Evolutionary conservation across 2,797 vertebrate genomes (phyloP), one percentile per base, ranked within the genome.

Genomic region (Falco concolor): DNA sequence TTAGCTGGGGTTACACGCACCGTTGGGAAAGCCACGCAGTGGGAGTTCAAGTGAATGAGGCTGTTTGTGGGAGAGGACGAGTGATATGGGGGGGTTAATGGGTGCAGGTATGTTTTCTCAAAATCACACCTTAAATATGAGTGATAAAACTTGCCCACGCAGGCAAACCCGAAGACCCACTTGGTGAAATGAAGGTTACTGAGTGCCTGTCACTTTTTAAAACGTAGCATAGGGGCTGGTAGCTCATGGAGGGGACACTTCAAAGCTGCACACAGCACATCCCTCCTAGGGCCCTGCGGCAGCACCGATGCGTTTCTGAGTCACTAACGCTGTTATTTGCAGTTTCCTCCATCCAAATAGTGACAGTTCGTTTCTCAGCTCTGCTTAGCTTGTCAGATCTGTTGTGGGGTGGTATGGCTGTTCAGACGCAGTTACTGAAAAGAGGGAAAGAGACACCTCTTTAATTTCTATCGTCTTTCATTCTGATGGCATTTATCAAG

Each of bases 381-480:
- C 91, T 89, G 59, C 78, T 96, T 94, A 91, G 86, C 82, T 91
- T 96, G 96, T 97, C 95, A 97, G 70, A 69, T 87, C 75, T 85
- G 45, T 52, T 64, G 72, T 13, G 3, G 81, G 80, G 84, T 88
- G 64, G 90, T 91, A 10, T 75, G 88, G 88, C 56, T 96, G 69
- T 84, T 95, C 68, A 92, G 79, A 63, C 89, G 45, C 38, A 89
- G 94, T 93, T 92, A 78, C 68, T 84, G 80, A 95, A 81, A 93
- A 92, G 45, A 84, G 42, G 65, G 74, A 86, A 69, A 82, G 72
- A 64, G 79, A 94, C 91, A 70, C 30, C 75, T 94, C 63, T 77
- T 95, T 97, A 95, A 96, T 97, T 97, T 97, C 94, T 93, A 64
- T 84, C 22, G 0, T 95, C 83, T 96, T 97, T 95, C 60, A 67